Conservation (phyloP, 1,140 invertebrate genomes). For the Phenacoccus solenopsis region DNA sequence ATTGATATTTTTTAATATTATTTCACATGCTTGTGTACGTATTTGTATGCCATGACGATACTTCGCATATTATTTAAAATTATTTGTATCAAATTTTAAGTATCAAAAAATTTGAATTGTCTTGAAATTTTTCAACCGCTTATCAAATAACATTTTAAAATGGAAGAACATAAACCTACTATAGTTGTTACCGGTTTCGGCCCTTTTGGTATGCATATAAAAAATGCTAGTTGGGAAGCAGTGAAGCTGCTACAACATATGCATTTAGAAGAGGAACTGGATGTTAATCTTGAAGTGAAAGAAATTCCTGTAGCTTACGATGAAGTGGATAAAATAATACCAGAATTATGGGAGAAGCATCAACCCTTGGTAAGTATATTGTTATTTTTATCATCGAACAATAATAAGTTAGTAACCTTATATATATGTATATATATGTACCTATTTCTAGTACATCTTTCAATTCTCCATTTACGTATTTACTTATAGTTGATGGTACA, state of each 20-base stretch:
- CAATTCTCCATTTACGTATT: too few species aligned
- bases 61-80: too few species aligned
- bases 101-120: too few species aligned
- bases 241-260: slow-evolving; percentile 44
- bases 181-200: slow-evolving; percentile 59
- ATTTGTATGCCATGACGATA: too few species aligned
- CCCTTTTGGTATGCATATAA: slow-evolving; percentile 48
- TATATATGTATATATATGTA: too few species aligned
- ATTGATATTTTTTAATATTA: too few species aligned
- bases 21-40: too few species aligned
- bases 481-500: neutral
- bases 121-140: too few species aligned
- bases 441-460: too few species aligned
- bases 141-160: too few species aligned
- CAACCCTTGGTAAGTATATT: slow-evolving; percentile 43
- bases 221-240: slow-evolving; percentile 67
- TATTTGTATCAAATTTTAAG: too few species aligned
- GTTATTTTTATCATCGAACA: neutral
- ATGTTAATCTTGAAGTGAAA: slow-evolving; percentile 41
- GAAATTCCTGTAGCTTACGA: slow-evolving; percentile 55
- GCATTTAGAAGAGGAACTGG: slow-evolving; percentile 31
- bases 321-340: slow-evolving; percentile 43
- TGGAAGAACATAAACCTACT: slow-evolving; percentile 21
- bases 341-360: slow-evolving; percentile 46
- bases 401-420: too few species aligned